Conservation (phyloP, 2,113 vertebrate species). For the Hoplias malabaricus region DNA sequence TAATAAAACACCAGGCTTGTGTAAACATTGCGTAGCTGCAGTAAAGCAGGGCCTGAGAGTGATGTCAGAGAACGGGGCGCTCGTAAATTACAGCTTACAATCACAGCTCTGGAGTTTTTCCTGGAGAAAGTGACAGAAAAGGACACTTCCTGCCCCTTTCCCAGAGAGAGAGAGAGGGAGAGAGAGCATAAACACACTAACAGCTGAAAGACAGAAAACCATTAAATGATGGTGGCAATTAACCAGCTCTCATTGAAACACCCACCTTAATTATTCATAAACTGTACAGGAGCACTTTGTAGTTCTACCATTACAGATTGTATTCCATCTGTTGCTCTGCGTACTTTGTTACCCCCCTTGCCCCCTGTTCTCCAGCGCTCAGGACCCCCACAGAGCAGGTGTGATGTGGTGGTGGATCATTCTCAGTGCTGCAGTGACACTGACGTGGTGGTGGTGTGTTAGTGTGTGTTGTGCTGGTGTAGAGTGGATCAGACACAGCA, state of each 20-base stretch:
- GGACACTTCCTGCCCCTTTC: constrained; percentile 14
- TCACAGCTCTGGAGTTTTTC: constrained; percentile 35
- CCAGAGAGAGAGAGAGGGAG: constrained; percentile 17
- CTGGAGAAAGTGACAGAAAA: constrained; percentile 41
- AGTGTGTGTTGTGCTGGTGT: too few species aligned
- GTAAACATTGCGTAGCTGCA: constrained; percentile 53
- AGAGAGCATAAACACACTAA: neutral
- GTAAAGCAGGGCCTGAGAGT: constrained; percentile 55
- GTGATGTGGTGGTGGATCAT: too few species aligned
- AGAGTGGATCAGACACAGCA: too few species aligned
- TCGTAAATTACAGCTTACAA: constrained; percentile 54
- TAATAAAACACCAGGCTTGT: constrained; percentile 54
- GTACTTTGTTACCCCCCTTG: too few species aligned
- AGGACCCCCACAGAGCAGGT: too few species aligned
- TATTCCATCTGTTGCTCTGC: too few species aligned
- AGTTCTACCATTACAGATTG: too few species aligned
- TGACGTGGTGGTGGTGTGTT: too few species aligned
- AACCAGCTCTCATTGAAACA: neutral
- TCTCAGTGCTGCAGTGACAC: too few species aligned
- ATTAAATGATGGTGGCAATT: constrained; percentile 18
- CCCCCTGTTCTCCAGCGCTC: too few species aligned
- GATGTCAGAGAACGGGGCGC: constrained; percentile 52
- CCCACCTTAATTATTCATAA: constrained; percentile 18
- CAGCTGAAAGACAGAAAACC: constrained; percentile 1
- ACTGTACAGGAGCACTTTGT: too few species aligned